Base-by-base conservation (phyloP, 2,888 invertebrate species). In the Habroteleia sp. region DNA sequence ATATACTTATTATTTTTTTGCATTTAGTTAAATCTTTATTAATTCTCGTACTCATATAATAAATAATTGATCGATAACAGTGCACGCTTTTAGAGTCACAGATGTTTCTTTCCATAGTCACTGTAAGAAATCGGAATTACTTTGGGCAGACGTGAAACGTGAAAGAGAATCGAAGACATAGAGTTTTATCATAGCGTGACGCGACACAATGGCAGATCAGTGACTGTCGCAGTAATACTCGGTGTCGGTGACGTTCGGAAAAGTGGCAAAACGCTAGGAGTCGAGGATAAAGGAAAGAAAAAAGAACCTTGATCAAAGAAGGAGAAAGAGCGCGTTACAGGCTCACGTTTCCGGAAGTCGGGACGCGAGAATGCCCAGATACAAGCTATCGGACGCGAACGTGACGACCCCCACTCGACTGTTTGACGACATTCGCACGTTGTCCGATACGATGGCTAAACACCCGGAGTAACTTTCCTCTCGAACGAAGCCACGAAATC, bases 321-420 rank as follows among this genome's bases (percentile, higher is more conserved):
- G 14, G 54, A 62, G 39, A 52, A 35, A 25, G 60, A 35, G 10
- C 25, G 25, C 54, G 50, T 81, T 81, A 80, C 80, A 77, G 77
- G 76, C 84, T 87, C 87, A 87, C 87, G 87, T 87, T 85, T 84
- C 85, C 86, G 87, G 87, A 87, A 86, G 87, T 86, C 79, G 80
- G 80, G 79, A 80, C 81, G 81, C 79, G 82, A 80, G 83, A 86
- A 83, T 81, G 83, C 84, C 86, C 87, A 87, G 86, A 86, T 84
- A 80, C 82, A 79, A 83, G 80, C 75, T 80, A 78, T 78, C 77
- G 84, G 79, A 86, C 86, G 85, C 84, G 85, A 82, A 80, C 77
- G 76, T 65, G 65, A 72, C 66, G 25, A 41, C 60, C 75, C 65
- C 77, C 63, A 50, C 77, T 29, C 17, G 44, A 11, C 17, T 7